Conservation (phyloP, 2,797 vertebrate genomes). For the Lithobates sylvaticus region DNA sequence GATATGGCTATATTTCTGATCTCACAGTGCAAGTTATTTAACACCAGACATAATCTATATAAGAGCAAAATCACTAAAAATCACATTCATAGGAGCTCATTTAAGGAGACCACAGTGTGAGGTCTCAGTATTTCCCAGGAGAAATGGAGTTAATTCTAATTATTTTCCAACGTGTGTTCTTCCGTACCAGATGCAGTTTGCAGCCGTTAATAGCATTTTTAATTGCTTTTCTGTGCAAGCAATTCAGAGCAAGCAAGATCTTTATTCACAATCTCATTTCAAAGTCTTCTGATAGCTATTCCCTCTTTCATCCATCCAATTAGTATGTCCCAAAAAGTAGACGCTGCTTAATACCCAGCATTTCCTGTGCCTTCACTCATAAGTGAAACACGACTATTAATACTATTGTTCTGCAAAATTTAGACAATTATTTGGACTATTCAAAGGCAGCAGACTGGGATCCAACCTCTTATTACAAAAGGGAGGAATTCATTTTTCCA, state of each 20-base stretch:
- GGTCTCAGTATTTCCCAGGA: conserved; percentile 16
- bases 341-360: conserved; percentile 55
- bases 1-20: no score
- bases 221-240: conserved; percentile 62
- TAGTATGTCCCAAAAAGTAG: conserved; percentile 60
- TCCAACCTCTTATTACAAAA: background rate
- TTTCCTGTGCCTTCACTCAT: conserved; percentile 51
- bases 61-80: no score
- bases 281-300: conserved; percentile 55
- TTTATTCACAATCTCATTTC: conserved; percentile 63
- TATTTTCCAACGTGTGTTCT: conserved; percentile 58
- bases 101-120: background rate
- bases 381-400: conserved; percentile 36
- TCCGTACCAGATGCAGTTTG: conserved; percentile 60
- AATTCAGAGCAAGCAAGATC: conserved; percentile 60
- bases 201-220: conserved; percentile 61
- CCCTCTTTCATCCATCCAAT: conserved; percentile 61
- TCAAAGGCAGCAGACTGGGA: background rate
- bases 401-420: conserved; percentile 46
- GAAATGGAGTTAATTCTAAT: conserved; percentile 55
- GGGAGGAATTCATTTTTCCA: no score
- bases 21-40: no score
- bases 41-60: no score
- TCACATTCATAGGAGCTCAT: background rate
- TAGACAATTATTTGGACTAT: conserved; percentile 6